Percentiles rank a stretch among this genome's conserved stretches.
phyloP scores from a whole-genome alignment of 2,888 invertebrate genomes.

The Habrosyne pyritoides region DNA sequence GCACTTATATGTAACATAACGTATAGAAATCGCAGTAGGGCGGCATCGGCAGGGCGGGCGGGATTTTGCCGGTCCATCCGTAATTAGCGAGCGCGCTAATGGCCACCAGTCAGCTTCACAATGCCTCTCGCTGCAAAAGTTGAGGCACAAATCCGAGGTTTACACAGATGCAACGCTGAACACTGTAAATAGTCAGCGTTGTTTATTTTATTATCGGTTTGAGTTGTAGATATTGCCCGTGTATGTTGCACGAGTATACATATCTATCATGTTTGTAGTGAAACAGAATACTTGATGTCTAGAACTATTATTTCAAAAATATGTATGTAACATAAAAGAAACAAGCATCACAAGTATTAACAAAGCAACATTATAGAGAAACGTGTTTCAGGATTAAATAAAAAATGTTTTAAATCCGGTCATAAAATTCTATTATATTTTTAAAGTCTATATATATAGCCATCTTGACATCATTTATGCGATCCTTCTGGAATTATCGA shows the following conservation, averaged over 20 bases:
- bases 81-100: constrained; percentile 66
- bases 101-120: constrained; percentile 56
- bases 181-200: constrained; percentile 40
- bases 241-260: not conserved
- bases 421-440: too few species aligned
- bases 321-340: not conserved
- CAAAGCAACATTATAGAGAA: not conserved
- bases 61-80: constrained; percentile 55
- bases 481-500: too few species aligned
- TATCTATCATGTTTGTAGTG: not conserved
- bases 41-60: constrained; percentile 16
- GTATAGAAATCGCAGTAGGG: constrained; percentile 11
- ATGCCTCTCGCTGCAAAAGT: constrained; percentile 38
- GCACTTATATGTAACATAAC: too few species aligned
- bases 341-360: not conserved
- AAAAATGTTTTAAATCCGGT: too few species aligned
- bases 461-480: too few species aligned
- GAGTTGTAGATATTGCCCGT: constrained; percentile 11
- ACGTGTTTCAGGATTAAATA: too few species aligned
- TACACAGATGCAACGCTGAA: constrained; percentile 31
- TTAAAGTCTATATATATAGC: too few species aligned
- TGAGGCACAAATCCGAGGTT: constrained; percentile 25
- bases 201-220: constrained; percentile 28
- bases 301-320: not conserved
- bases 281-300: not conserved